A percentile compares a stretch with the other conserved stretches of the same genome.
phyloP scores from a whole-genome alignment of 1,140 invertebrate species.

The Colletes latitarsis region DNA sequence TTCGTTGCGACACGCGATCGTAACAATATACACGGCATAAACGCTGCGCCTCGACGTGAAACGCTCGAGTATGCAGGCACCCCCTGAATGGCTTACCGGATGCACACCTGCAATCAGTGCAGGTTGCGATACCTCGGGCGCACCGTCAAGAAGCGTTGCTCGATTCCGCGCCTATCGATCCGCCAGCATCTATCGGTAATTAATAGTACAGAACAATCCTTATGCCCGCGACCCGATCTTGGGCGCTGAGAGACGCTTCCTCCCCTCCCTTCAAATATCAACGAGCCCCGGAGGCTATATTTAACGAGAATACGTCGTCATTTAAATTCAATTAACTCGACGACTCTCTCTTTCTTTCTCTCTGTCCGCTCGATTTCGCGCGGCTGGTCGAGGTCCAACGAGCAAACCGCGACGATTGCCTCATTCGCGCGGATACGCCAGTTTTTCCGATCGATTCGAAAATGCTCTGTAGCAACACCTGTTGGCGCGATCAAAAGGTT shows the following conservation, averaged over 20 bases:
- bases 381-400: slow-evolving; percentile 39
- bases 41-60: slow-evolving; percentile 50
- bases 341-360: slow-evolving; percentile 2
- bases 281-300: slow-evolving; percentile 15
- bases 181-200: slow-evolving; percentile 14
- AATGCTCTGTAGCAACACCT: slow-evolving; percentile 45
- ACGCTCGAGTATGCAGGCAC: slow-evolving; percentile 53
- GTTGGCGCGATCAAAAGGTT: slow-evolving; percentile 36
- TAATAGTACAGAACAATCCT: slow-evolving; percentile 40
- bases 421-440: slow-evolving; percentile 31
- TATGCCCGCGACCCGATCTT: neutral
- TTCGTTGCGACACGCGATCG: slow-evolving; percentile 51
- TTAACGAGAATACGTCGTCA: slow-evolving; percentile 48
- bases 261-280: slow-evolving; percentile 30
- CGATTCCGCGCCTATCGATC: neutral
- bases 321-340: slow-evolving; percentile 47
- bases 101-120: slow-evolving; percentile 57
- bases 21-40: slow-evolving; percentile 51
- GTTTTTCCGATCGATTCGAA: slow-evolving; percentile 60
- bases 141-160: neutral
- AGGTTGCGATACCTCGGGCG: slow-evolving; percentile 56
- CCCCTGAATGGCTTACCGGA: slow-evolving; percentile 61
- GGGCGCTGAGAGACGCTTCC: neutral
- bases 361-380: neutral
- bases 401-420: slow-evolving; percentile 60